Evolutionary conservation across 2,797 vertebrate genomes (phyloP).

Genomic region (Sebastes elongatus): DNA sequence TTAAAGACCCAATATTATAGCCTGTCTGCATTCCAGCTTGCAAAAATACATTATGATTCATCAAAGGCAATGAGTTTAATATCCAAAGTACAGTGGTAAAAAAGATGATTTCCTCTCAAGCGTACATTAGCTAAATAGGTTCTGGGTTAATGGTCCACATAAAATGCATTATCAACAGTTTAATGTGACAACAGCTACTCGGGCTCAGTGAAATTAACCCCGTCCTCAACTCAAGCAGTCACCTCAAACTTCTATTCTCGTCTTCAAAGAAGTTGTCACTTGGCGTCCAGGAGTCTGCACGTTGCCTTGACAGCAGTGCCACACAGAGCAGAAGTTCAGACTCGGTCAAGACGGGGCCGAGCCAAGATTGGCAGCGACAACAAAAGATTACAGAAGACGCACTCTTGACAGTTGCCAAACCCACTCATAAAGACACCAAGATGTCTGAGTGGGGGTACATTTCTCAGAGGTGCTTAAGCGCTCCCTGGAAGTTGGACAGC

Average conservation of each 20-base stretch:
- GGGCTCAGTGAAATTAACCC: conserved; percentile 3
- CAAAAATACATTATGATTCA: conserved; percentile 12
- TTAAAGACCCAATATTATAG: conserved; percentile 13
- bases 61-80: conserved; percentile 30
- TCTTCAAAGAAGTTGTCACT: conserved; percentile 59
- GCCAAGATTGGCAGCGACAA: conserved; percentile 35
- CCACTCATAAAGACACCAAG: conserved; percentile 39
- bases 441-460: conserved; percentile 21
- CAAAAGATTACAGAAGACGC: conserved; percentile 35
- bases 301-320: conserved; percentile 68
- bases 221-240: background rate
- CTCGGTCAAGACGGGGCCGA: conserved; percentile 6
- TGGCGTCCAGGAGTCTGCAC: conserved; percentile 51
- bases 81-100: conserved; percentile 7
- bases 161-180: conserved; percentile 36
- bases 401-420: conserved; percentile 7
- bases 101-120: conserved; percentile 26
- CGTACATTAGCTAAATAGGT: conserved; percentile 28
- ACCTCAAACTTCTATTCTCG: conserved; percentile 8
- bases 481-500: conserved; percentile 28
- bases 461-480: conserved; percentile 35
- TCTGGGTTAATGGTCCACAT: conserved; percentile 42
- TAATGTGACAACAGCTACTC: conserved; percentile 13
- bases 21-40: background rate
- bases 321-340: conserved; percentile 45